Evolutionary conservation across 2,113 vertebrate species (phyloP), one percentile per base, ranked within the genome.

Genomic region (Indri indri): DNA sequence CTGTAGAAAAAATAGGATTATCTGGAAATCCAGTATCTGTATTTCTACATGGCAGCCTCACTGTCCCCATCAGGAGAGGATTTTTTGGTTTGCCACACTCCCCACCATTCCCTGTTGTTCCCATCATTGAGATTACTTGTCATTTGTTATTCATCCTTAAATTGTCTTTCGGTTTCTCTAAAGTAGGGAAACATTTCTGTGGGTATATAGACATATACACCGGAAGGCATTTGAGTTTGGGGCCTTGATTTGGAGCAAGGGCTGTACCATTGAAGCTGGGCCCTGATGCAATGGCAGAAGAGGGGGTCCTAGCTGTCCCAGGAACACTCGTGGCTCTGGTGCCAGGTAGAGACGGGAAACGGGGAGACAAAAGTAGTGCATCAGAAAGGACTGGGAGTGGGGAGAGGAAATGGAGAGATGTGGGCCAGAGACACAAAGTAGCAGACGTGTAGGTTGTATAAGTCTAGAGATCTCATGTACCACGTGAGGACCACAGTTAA

Each of bases 141-240:
- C 81, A 74, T 90, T 96, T 93, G 63, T 71, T 88, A 77, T 81
- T 90, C 71, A 59, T 88, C 70, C 17, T 84, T 88, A 42, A 85
- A 66, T 45, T 77, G 32, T 30, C 12, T 91, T 87, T 77, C 47
- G 34, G 32, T 66, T 92, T 94, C 17, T 91, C 37, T 86, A 5
- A 66, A 40, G 40, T 30, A 79, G 57, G 37, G 50, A 93, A 87
- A 54, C 81, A 81, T 27, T 79, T 70, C 9, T 88, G 66, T 11
- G 16, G 59, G 12, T 77, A 42, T 30, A 54, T 30, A 54, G 45
- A 63, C 71, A 70, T 85, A 91, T 13, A 20, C 2, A 90, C 34
- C n/a, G 16, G 25, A 32, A 96, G n/a, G 54, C 81, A 61, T 74
- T 68, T 90, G 63, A 70, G 22, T 80, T 63, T 83, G 50, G 74